phyloP scores from a whole-genome alignment of 2,113 vertebrate genomes.

The Tachycineta bicolor region DNA sequence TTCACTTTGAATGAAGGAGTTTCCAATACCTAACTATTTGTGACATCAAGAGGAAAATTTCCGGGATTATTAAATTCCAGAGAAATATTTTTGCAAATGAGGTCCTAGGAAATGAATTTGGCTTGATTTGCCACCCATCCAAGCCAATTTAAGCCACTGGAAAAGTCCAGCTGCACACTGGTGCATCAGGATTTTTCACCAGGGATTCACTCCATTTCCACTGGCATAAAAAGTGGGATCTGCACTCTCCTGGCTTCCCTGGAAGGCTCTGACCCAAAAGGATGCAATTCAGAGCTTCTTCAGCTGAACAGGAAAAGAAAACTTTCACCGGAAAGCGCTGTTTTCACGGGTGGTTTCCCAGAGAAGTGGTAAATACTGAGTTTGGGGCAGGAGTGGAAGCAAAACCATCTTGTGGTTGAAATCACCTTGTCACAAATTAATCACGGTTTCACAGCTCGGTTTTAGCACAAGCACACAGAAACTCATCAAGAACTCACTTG shows the following conservation, averaged over 20 bases:
- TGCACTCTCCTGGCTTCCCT: neutral
- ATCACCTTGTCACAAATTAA: neutral
- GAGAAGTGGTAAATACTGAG: neutral
- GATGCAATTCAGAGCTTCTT: neutral
- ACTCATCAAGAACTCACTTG: neutral
- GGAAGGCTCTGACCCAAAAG: neutral
- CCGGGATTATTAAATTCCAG: neutral
- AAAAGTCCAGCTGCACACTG: neutral
- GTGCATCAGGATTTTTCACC: neutral
- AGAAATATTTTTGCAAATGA: neutral
- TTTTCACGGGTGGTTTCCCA: neutral
- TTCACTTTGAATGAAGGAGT: neutral
- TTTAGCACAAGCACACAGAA: fast-evolving
- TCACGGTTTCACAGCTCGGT: neutral
- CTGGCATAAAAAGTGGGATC: neutral
- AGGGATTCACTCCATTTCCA: neutral
- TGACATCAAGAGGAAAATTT: fast-evolving
- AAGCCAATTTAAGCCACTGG: neutral
- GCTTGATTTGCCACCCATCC: neutral
- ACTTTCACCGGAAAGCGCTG: neutral
- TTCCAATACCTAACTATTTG: neutral
- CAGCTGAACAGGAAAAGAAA: neutral
- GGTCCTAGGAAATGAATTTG: neutral
- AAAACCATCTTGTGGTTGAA: neutral
- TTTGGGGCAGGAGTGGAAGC: neutral